A percentile compares a stretch with the other conserved stretches of the same genome.
Conservation (phyloP, 2,888 invertebrate genomes). For the Pachydiplax longipennis region DNA sequence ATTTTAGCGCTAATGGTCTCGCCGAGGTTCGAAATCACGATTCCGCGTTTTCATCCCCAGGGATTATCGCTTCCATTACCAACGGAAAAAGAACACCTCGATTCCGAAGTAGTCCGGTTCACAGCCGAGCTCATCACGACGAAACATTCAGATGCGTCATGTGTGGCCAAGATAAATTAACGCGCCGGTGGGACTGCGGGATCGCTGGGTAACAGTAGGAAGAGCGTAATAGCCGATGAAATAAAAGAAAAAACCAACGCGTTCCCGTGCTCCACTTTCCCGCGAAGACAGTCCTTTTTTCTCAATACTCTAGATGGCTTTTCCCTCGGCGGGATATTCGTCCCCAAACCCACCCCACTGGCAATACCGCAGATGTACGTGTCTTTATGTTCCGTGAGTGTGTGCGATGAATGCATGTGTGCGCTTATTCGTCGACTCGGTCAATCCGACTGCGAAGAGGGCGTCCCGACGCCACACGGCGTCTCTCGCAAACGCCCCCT, state of each 20-base stretch:
- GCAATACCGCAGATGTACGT: neutral
- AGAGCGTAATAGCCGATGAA: neutral
- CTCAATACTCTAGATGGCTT: conserved; percentile 24
- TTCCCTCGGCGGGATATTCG: neutral
- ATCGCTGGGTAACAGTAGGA: neutral
- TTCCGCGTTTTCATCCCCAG: too few species aligned
- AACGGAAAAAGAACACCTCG: too few species aligned
- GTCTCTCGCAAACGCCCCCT: neutral
- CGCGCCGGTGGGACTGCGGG: neutral
- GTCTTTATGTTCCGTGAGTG: neutral
- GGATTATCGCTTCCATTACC: too few species aligned
- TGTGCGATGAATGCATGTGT: neutral
- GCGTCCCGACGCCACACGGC: neutral
- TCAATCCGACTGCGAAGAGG: neutral
- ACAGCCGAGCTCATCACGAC: neutral
- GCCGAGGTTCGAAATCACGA: too few species aligned
- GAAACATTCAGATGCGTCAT: neutral
- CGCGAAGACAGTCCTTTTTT: neutral
- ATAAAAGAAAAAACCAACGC: neutral
- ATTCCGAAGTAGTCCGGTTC: too few species aligned
- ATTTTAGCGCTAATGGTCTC: too few species aligned
- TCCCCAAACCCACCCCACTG: neutral
- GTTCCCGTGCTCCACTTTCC: conserved; percentile 21
- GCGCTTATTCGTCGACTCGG: neutral
- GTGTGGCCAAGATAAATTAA: neutral